phyloP scores from a whole-genome alignment of 2,888 invertebrate genomes.

The Peribatodes rhomboidaria region DNA sequence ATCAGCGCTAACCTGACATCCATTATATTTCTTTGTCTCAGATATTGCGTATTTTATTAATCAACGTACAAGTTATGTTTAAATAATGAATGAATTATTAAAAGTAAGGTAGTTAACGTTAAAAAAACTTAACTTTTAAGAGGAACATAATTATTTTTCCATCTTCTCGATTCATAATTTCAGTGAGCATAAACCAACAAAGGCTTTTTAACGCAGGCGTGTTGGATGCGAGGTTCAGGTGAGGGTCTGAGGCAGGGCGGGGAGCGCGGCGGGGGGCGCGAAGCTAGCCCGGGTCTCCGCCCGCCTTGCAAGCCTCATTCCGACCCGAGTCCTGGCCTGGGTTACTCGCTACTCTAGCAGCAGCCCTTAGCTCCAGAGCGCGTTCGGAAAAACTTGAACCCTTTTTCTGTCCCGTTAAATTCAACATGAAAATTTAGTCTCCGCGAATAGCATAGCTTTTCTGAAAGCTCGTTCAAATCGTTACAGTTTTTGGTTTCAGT shows the following conservation, averaged over 20 bases:
- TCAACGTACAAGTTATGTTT: too few relatives aligned
- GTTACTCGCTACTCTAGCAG: slow-evolving; percentile 40
- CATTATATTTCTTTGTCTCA: too few relatives aligned
- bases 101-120: too few relatives aligned
- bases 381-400: slow-evolving; percentile 48
- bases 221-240: slow-evolving; percentile 46
- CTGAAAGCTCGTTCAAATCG: not conserved
- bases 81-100: too few relatives aligned
- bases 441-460: not conserved
- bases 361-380: slow-evolving; percentile 32
- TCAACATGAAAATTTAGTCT: slow-evolving; percentile 20
- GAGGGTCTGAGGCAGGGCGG: slow-evolving; percentile 59
- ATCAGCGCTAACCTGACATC: too few relatives aligned
- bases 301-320: slow-evolving; percentile 59
- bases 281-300: slow-evolving; percentile 48
- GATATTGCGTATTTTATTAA: too few relatives aligned
- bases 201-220: slow-evolving; percentile 46
- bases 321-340: slow-evolving; percentile 45
- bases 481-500: slow-evolving; percentile 7
- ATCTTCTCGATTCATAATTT: slow-evolving; percentile 20
- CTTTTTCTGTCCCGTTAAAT: slow-evolving; percentile 16
- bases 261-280: slow-evolving; percentile 16
- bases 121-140: not conserved
- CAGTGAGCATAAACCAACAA: slow-evolving; percentile 19
- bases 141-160: not conserved